Evolutionary conservation across 2,888 invertebrate genomes (phyloP).

Genomic region (Eudasyphora cyanicolor): DNA sequence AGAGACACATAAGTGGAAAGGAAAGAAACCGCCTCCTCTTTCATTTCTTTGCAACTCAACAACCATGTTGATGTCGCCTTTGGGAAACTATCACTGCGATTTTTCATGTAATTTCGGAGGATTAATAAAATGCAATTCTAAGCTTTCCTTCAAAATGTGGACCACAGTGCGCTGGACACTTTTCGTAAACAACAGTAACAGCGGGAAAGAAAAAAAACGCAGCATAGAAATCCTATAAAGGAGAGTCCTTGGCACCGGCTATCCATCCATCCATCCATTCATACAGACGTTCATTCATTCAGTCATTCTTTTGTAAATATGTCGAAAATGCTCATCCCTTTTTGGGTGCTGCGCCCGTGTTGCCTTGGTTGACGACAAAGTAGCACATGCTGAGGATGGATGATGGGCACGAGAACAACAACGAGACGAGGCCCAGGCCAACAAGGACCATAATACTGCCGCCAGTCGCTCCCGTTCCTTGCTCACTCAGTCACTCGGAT

Average conservation of each 20-base stretch:
- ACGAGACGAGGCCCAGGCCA: neutral
- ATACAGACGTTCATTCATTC: neutral
- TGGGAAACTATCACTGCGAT: too few species aligned
- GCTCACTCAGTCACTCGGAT: neutral
- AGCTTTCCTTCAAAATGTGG: neutral
- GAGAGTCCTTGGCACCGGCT: conserved; percentile 34
- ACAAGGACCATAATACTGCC: neutral
- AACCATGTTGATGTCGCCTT: too few species aligned
- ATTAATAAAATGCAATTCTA: neutral
- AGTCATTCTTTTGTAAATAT: neutral
- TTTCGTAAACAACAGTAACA: conserved; percentile 17
- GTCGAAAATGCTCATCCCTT: conserved; percentile 20
- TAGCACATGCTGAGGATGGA: neutral
- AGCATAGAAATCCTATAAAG: conserved; percentile 19
- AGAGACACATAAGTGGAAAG: too few species aligned
- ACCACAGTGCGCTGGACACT: neutral
- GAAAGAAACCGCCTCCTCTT: too few species aligned
- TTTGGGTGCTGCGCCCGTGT: neutral
- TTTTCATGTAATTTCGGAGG: neutral
- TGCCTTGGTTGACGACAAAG: conserved; percentile 13
- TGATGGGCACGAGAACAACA: neutral
- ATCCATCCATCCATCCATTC: neutral
- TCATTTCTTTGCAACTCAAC: too few species aligned
- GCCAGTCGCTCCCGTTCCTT: neutral
- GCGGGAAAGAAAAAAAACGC: neutral